Evolutionary conservation across 2,113 vertebrate species (phyloP).

Genomic region (Phaethornis superciliosus): DNA sequence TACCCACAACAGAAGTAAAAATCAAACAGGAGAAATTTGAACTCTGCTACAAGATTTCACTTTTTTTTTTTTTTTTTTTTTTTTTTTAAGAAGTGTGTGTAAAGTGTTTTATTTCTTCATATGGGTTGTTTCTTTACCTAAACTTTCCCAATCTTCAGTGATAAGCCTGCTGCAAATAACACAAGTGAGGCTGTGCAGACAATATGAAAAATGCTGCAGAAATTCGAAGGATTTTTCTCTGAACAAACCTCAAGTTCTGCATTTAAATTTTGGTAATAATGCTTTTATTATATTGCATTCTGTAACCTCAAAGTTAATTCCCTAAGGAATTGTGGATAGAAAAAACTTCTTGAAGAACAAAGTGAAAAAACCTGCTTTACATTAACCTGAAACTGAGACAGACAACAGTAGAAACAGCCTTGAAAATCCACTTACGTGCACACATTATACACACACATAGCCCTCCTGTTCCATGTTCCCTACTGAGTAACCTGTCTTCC

Average conservation of each 20-base stretch:
- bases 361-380: constrained; percentile 12
- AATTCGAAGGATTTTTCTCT: constrained; percentile 41
- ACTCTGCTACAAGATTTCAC: not conserved
- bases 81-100: not conserved
- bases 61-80: not conserved
- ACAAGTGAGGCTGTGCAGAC: not conserved
- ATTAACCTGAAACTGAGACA: constrained; percentile 24
- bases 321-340: not conserved
- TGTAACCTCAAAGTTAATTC: constrained; percentile 24
- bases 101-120: constrained; percentile 42
- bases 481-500: not conserved
- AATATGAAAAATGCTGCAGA: not conserved
- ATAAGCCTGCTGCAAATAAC: constrained; percentile 42
- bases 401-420: not conserved
- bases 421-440: not conserved
- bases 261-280: constrained; percentile 18
- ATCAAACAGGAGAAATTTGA: not conserved
- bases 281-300: constrained; percentile 38
- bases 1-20: constrained; percentile 8
- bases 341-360: constrained; percentile 25
- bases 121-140: constrained; percentile 27
- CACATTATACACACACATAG: not conserved
- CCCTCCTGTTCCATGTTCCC: not conserved
- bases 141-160: not conserved
- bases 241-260: not conserved